Conservation (phyloP, 2,797 vertebrate genomes). For the Tadarida brasiliensis region DNA sequence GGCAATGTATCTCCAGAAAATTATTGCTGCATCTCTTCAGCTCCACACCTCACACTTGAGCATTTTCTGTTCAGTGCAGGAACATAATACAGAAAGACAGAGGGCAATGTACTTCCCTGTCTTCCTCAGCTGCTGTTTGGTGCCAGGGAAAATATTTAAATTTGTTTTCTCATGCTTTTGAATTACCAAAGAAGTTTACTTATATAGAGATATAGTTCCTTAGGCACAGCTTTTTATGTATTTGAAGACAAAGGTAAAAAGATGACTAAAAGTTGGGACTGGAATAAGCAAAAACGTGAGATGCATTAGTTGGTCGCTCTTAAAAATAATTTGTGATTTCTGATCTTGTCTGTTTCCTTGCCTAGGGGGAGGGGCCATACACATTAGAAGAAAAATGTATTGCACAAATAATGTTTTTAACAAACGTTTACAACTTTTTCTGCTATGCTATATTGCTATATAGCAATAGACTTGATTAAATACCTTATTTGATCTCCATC, state of each 20-base stretch:
- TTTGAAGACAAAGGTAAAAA: constrained; percentile 23
- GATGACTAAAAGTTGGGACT: neutral
- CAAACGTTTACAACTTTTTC: neutral
- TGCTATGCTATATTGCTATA: neutral
- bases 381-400: neutral
- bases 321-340: neutral
- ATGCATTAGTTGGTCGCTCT: neutral
- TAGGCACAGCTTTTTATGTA: neutral
- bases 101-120: neutral
- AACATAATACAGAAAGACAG: neutral
- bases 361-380: neutral
- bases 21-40: neutral
- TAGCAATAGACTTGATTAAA: neutral
- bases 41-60: neutral
- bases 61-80: neutral
- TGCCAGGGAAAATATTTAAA: neutral
- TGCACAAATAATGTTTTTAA: neutral
- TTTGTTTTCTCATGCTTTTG: constrained; percentile 28
- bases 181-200: neutral
- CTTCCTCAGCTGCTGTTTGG: neutral
- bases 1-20: neutral
- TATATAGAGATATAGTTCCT: neutral
- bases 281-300: neutral
- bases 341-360: neutral
- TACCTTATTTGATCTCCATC: neutral